Evolutionary conservation across 2,888 invertebrate genomes (phyloP), one percentile per base, ranked within the genome.

Genomic region (Drosophila koepferae): DNA sequence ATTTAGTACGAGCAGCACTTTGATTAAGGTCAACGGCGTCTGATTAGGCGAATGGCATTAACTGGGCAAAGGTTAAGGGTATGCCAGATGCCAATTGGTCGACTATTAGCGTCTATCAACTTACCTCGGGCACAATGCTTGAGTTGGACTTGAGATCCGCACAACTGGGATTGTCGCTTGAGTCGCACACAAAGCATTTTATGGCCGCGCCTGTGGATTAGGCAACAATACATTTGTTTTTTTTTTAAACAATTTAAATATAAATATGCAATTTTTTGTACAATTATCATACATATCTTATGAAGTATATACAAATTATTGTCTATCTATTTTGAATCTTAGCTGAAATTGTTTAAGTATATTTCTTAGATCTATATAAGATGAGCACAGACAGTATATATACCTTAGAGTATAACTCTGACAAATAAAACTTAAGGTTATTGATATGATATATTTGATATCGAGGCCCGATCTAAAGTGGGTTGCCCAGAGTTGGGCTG

Each of bases 121-220:
- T 91, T 75, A 93, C 93, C 91, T 92, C 92, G 7, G 93, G 72
- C 56, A 85, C 81, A 70, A 93, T 92, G 81, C 87, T 92, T 20
- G 89, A 83, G 64, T 91, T 90, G 28, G 91, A 82, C 63, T 80
- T 85, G 44, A 92, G 74, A 89, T 95, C 94, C 18, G 92, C 92
- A 89, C 95, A 95, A 72, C 94, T 92, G 8, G 94, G 93, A 91
- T 94, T 94, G 64, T 93, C 92, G 68, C 93, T 93, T 16, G 94
- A 94, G 72, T 94, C 94, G 89, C 95, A 95, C 61, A 94, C 94
- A 92, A 93, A 95, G 81, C 95, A 95, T 80, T 94, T 92, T 60
- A 94, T 94, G 64, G 93, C 92, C 46, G 85, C 87, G 74, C 93
- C 94, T 94, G 81, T 67, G 64, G 72, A 59, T 51, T 72, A 77